phyloP scores from a whole-genome alignment of 1,140 invertebrate genomes.

The roundworm (Caenorhabditis elegans) region DNA sequence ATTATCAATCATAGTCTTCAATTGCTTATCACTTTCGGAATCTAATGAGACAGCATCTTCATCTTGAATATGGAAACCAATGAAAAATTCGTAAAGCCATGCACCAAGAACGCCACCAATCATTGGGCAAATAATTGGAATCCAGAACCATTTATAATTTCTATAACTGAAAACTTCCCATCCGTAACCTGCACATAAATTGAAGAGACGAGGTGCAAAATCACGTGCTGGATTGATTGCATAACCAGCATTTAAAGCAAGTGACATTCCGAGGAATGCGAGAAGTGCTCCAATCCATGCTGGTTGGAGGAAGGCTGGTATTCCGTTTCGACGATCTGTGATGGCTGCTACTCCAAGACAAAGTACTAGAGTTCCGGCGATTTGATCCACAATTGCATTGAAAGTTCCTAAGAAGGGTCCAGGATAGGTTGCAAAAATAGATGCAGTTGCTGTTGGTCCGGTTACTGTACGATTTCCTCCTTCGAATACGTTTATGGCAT shows the following conservation, averaged over 20 bases:
- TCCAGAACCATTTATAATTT: constrained; percentile 70
- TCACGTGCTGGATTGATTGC: constrained; percentile 73
- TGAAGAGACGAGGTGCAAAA: constrained; percentile 71
- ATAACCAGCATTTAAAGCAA: constrained; percentile 67
- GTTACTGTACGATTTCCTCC: constrained; percentile 63
- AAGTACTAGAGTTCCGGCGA: constrained; percentile 70
- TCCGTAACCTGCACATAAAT: constrained; percentile 68
- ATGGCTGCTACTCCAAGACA: constrained; percentile 70
- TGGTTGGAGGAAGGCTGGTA: constrained; percentile 68
- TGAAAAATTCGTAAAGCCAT: constrained; percentile 70
- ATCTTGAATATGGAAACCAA: constrained; percentile 71
- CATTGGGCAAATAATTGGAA: constrained; percentile 71
- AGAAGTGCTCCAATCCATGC: constrained; percentile 68
- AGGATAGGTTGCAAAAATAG: constrained; percentile 72
- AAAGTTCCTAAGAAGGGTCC: constrained; percentile 66
- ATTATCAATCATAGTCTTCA: not conserved
- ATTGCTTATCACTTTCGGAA: not conserved
- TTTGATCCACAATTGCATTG: constrained; percentile 70
- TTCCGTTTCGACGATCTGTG: constrained; percentile 69
- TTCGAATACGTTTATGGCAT: constrained; percentile 69
- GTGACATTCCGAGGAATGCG: constrained; percentile 34
- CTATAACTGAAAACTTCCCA: constrained; percentile 68
- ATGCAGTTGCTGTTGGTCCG: constrained; percentile 67
- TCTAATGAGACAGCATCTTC: not conserved
- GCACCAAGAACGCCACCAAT: constrained; percentile 70